Evolutionary conservation across 2,113 vertebrate genomes (phyloP).

Genomic region (Barbus barbus): DNA sequence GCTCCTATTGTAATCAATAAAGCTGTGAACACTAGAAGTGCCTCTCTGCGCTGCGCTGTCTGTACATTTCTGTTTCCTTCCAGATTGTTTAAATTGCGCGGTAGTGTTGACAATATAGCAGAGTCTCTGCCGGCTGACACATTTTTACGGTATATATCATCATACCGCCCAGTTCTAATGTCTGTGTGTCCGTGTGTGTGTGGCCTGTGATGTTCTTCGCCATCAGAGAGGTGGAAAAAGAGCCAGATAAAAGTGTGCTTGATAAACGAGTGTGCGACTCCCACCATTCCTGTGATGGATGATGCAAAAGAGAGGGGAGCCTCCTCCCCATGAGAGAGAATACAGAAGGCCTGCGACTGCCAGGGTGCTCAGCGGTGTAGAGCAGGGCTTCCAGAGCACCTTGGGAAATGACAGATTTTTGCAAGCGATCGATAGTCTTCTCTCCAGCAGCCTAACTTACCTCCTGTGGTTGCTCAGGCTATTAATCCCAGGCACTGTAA

Average conservation of each 20-base stretch:
- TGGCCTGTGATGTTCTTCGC: slow-evolving; percentile 20
- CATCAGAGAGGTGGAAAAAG: slow-evolving; percentile 17
- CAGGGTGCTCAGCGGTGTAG: slow-evolving; percentile 39
- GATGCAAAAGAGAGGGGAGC: slow-evolving; percentile 37
- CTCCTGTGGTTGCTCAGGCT: slow-evolving; percentile 58
- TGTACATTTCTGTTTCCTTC: neutral
- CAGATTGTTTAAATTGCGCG: neutral
- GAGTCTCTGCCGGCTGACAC: neutral
- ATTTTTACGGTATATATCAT: neutral
- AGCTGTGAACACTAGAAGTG: neutral
- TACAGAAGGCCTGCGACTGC: slow-evolving; percentile 5
- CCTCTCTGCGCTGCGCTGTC: neutral
- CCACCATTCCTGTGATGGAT: slow-evolving; percentile 48
- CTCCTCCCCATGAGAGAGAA: slow-evolving; percentile 5
- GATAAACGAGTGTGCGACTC: slow-evolving; percentile 46
- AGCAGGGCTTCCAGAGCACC: slow-evolving; percentile 44
- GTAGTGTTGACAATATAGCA: neutral
- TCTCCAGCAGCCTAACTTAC: slow-evolving; percentile 52
- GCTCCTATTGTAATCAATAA: neutral
- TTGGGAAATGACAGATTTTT: slow-evolving; percentile 56
- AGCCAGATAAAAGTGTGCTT: slow-evolving; percentile 33
- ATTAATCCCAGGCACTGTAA: slow-evolving; percentile 57
- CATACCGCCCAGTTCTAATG: neutral
- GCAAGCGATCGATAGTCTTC: slow-evolving; percentile 51
- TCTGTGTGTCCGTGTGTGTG: slow-evolving; percentile 32